Base-by-base conservation (phyloP, 2,888 invertebrate genomes). In the Spodoptera exigua region DNA sequence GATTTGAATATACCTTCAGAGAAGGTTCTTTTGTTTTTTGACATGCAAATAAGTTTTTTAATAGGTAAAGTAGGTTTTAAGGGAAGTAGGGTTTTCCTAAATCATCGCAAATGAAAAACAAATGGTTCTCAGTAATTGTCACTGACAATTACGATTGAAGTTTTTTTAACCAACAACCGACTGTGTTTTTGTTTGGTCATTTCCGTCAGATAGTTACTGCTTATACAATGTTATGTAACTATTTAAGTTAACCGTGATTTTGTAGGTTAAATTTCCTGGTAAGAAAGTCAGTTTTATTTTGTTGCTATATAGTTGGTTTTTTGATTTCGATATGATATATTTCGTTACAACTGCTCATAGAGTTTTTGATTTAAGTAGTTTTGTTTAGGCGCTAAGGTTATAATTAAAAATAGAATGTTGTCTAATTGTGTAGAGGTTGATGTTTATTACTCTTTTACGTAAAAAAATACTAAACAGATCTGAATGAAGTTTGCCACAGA, bases 1-100 rank as follows among this genome's bases (percentile, higher is more conserved):
- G n/a, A n/a, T n/a, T n/a, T n/a, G n/a, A n/a, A n/a, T n/a, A 21
- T 21, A 27, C 1, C 27, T 9, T 0, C 9, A 5, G 9, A 27
- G 27, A 27, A 27, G 7, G 9, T 27, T 27, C 27, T 27, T 3
- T 27, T 27, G 9, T 4, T 7, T 9, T 27, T 27, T 18, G 7
- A 27, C 27, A 18, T 27, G 9, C 0, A 4, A 27, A 5, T 7
- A 27, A 27, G 9, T 16, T 16, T 16, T 16, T 11, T 17, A 11
- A 16, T 16, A n/a, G n/a, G n/a, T n/a, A 11, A 14, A 16, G 11
- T 39, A 3, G 17, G 3, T 16, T 40, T 16, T n/a, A 39, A 45
- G 16, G 70, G 70, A 63, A 70, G 47, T 11, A 32, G 47, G 47
- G 27, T 65, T 64, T 49, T 36, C 62, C 21, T 11, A 48, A 61